Evolutionary conservation across 1,140 invertebrate species (phyloP).

Genomic region (roundworm (Caenorhabditis elegans)): WBcel235 BX284605.5:13629501-13630000

Average conservation of each 20-base stretch:
- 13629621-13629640: conserved; percentile 52
- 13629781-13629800: not conserved
- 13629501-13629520: conserved; percentile 51
- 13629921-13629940: not conserved
- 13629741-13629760: too few species aligned
- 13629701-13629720: too few species aligned
- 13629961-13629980: too few species aligned
- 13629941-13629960: not conserved
- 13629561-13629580: conserved; percentile 51
- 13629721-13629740: too few species aligned
- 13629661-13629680: conserved; percentile 33
- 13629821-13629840: too few species aligned
- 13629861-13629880: not conserved
- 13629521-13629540: conserved; percentile 55
- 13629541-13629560: conserved; percentile 52
- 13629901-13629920: not conserved
- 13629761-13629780: too few species aligned
- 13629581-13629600: conserved; percentile 53
- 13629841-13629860: not conserved
- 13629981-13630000: not conserved
- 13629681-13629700: conserved; percentile 35
- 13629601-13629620: conserved; percentile 47
- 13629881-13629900: not conserved
- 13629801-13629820: too few species aligned
- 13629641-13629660: conserved; percentile 41